These are phyloP conservation scores for Bombus vancouverensis DNA, from an alignment of 1,140 invertebrate genomes.

Conservation along the genomic window DNA sequence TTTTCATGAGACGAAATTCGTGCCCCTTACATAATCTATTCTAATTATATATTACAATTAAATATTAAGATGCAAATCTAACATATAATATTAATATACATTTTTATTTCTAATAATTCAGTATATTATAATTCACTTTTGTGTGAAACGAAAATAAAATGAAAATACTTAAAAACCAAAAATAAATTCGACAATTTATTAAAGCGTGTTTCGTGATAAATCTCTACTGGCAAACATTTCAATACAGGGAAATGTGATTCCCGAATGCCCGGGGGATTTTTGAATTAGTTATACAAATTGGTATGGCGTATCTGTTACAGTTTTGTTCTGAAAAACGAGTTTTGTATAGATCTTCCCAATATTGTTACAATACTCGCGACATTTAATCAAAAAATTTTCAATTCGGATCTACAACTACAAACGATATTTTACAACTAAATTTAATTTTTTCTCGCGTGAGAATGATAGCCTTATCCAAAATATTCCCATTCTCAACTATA, in stretches of 20 bases:
- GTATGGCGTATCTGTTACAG: not conserved
- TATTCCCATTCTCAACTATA: not conserved
- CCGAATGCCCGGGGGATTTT: not conserved
- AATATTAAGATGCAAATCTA: no score
- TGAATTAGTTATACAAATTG: constrained; percentile 1
- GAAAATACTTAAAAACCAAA: not conserved
- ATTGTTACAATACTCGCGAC: not conserved
- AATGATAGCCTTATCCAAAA: not conserved
- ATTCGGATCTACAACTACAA: not conserved
- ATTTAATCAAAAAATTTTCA: not conserved
- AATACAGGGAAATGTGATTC: not conserved
- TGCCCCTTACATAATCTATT: no score
- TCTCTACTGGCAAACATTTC: not conserved
- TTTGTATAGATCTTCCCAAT: not conserved
- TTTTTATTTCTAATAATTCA: no score
- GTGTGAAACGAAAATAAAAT: not conserved
- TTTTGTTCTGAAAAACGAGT: not conserved
- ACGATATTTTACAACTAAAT: not conserved
- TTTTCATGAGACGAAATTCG: no score
- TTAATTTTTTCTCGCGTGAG: not conserved
- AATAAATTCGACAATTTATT: not conserved
- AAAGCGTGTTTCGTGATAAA: not conserved
- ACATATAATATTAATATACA: no score
- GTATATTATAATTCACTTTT: not conserved
- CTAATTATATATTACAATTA: no score